A percentile compares a stretch with the other conserved stretches of the same genome.
These are phyloP conservation scores for Astreopora myriophthalma DNA, from an alignment of 64 coral and sea anemone species.

Conservation along the genomic window DNA sequence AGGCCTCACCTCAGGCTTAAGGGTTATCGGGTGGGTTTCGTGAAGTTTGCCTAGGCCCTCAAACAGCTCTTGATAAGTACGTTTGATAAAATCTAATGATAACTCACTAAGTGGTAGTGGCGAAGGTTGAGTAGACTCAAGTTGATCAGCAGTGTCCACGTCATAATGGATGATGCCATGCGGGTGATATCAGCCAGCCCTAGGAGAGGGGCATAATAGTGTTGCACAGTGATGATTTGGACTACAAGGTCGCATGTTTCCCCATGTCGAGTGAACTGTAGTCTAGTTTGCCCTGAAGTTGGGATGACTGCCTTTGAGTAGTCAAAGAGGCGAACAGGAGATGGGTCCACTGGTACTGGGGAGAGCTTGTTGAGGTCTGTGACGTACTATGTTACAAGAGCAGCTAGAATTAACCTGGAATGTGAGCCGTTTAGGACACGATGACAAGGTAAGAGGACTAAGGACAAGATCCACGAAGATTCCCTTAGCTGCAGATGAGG, in stretches of 20 bases:
- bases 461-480: background rate
- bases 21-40: background rate
- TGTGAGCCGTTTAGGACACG: background rate
- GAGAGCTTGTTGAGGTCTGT: background rate
- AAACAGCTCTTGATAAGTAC: background rate
- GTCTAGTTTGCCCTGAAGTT: background rate
- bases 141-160: background rate
- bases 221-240: background rate
- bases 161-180: constrained; percentile 41
- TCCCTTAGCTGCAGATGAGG: background rate
- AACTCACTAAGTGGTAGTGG: background rate
- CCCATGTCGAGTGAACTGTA: background rate
- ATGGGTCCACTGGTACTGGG: background rate
- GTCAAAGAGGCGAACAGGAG: background rate
- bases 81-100: background rate
- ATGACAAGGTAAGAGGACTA: background rate
- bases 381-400: constrained; percentile 7
- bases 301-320: constrained; percentile 5
- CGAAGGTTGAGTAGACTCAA: background rate
- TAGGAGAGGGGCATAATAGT: constrained; percentile 11
- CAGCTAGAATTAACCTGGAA: background rate
- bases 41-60: background rate
- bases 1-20: background rate
- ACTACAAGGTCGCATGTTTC: background rate
- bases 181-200: constrained; percentile 12